Conservation (phyloP, 2,888 invertebrate species). For the Epistrophe grossulariae region DNA sequence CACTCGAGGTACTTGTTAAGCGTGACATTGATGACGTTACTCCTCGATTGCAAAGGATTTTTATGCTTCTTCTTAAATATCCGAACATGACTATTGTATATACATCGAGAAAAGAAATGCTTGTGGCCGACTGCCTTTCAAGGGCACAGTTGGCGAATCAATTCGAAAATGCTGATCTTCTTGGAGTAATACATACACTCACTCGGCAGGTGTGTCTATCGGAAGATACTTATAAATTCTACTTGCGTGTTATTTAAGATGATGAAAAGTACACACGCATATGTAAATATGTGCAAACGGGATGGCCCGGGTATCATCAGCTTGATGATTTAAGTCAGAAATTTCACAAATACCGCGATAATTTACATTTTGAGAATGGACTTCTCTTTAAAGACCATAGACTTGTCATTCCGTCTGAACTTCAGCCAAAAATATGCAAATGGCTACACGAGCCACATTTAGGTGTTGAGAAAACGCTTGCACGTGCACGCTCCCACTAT, state of each 20-base stretch:
- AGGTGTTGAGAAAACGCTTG: conserved; percentile 34
- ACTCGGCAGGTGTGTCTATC: background rate
- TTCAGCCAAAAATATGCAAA: conserved; percentile 22
- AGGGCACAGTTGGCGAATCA: conserved; percentile 67
- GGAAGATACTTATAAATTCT: conserved; percentile 9
- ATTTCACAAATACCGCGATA: no score
- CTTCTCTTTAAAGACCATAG: conserved; percentile 34
- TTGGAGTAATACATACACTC: conserved; percentile 22
- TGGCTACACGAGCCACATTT: conserved; percentile 26
- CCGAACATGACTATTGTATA: conserved; percentile 58
- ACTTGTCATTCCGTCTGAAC: conserved; percentile 23
- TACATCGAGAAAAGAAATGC: conserved; percentile 78
- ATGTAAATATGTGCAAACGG: conserved; percentile 10
- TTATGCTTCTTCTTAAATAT: conserved; percentile 77
- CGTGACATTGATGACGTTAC: no score
- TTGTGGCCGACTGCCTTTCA: conserved; percentile 78
- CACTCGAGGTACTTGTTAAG: conserved; percentile 78
- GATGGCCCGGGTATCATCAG: conserved; percentile 36
- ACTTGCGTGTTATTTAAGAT: conserved; percentile 2
- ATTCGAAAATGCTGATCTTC: conserved; percentile 37
- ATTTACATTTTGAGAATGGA: no score
- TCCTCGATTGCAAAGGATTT: conserved; percentile 76
- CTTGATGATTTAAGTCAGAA: no score
- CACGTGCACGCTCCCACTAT: conserved; percentile 21
- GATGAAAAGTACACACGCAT: conserved; percentile 17